Evolutionary conservation across 2,888 invertebrate species (phyloP), one percentile per base, ranked within the genome.

Genomic region (Alsophila aescularia): DNA sequence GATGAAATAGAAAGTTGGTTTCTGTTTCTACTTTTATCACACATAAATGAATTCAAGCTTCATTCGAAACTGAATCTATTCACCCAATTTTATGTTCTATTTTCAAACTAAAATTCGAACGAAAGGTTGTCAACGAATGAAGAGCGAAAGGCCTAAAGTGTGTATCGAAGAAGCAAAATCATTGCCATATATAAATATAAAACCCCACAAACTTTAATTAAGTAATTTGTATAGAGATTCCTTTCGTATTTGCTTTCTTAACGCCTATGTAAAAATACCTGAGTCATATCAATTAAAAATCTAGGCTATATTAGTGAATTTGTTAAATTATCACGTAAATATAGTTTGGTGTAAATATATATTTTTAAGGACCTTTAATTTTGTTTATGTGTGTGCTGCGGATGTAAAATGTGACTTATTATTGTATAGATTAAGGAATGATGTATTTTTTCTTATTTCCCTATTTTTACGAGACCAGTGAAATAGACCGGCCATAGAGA

Each of bases 371-470:
- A 67, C 24, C 7, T 72, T 73, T 76, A 67, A 77, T 77, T 84
- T 83, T 90, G 87, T 89, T 87, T 81, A 90, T 89, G 87, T 88
- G 89, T 85, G 90, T 86, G 85, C 77, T 49, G 55, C 36, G 76
- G 79, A 75, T 85, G 87, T 90, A 87, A 58, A 83, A 86, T 87
- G 87, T 90, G 85, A 81, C 75, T 70, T 76, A 77, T 74, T 74
- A 80, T 75, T 80, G 75, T 77, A 68, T 81, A 79, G 77, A 66
- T 69, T 77, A 75, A 73, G 57, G 52, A 34, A 67, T 70, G 67
- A 63, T 72, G 65, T 53, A 67, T 67, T 66, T 70, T 71, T 60
- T 61, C n/a, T 55, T 58, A 49, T 60, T 43, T 62, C 32, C 50
- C 37, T 43, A 32, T 54, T 54, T 53, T 52, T n/a, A 47, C 53